Percentiles rank a stretch among this genome's conserved stretches.
These are phyloP conservation scores for Thereva unica DNA, from an alignment of 2,888 invertebrate genomes.

Conservation along the genomic window DNA sequence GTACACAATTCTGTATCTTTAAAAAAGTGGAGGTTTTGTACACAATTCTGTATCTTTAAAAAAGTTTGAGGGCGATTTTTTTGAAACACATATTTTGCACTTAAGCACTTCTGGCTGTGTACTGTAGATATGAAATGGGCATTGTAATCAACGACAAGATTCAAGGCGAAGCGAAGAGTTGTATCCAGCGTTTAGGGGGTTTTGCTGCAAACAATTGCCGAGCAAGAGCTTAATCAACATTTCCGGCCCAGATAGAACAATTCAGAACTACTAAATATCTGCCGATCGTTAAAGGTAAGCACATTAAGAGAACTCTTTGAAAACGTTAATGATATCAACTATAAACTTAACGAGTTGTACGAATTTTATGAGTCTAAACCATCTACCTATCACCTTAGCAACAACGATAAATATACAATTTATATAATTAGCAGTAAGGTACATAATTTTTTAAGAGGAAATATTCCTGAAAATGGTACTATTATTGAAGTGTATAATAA, in stretches of 20 bases:
- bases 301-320: constrained; percentile 25
- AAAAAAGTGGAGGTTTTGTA: no score
- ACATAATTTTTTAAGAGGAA: constrained; percentile 19
- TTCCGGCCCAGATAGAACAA: constrained; percentile 9
- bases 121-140: no score
- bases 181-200: constrained; percentile 1
- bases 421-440: constrained; percentile 24
- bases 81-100: no score
- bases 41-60: no score
- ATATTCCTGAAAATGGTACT: constrained; percentile 25
- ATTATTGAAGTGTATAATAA: constrained; percentile 29
- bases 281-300: constrained; percentile 16
- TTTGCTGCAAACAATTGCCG: not conserved
- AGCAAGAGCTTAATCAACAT: constrained; percentile 14
- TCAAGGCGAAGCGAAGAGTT: constrained; percentile 5
- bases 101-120: no score
- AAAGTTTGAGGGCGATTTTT: no score
- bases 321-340: constrained; percentile 18
- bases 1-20: no score
- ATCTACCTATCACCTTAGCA: constrained; percentile 18
- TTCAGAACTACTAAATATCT: constrained; percentile 12
- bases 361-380: constrained; percentile 19
- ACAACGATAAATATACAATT: constrained; percentile 24
- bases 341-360: constrained; percentile 18
- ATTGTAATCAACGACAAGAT: constrained; percentile 8